Conservation (phyloP, 2,113 vertebrate species). For the Tupaia chinensis region DNA sequence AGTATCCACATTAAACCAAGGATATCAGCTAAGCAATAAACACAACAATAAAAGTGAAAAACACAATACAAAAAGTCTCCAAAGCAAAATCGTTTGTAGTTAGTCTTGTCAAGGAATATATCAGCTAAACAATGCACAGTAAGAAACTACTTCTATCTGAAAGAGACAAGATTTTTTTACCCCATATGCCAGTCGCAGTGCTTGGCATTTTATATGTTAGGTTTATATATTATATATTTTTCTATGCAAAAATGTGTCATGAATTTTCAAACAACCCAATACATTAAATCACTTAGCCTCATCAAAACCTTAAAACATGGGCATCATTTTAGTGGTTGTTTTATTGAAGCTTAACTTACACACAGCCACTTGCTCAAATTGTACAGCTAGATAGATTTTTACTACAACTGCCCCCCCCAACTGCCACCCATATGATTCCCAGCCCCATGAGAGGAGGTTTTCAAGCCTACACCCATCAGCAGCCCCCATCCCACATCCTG, state of each 20-base stretch:
- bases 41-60: neutral
- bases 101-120: neutral
- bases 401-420: neutral
- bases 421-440: neutral
- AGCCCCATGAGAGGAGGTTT: neutral
- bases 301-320: neutral
- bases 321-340: neutral
- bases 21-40: slow-evolving; percentile 15
- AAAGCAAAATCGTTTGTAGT: neutral
- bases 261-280: no score
- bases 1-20: neutral
- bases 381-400: neutral
- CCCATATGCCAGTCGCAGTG: neutral
- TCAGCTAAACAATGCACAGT: neutral
- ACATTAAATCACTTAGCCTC: neutral
- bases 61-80: neutral
- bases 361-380: neutral
- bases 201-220: neutral
- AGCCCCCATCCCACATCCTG: neutral
- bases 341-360: neutral
- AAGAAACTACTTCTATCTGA: neutral
- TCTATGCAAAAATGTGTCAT: no score
- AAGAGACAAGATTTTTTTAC: neutral
- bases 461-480: neutral
- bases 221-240: no score